Evolutionary conservation across 1,140 invertebrate species (phyloP).

Genomic region (Apis laboriosa): DNA sequence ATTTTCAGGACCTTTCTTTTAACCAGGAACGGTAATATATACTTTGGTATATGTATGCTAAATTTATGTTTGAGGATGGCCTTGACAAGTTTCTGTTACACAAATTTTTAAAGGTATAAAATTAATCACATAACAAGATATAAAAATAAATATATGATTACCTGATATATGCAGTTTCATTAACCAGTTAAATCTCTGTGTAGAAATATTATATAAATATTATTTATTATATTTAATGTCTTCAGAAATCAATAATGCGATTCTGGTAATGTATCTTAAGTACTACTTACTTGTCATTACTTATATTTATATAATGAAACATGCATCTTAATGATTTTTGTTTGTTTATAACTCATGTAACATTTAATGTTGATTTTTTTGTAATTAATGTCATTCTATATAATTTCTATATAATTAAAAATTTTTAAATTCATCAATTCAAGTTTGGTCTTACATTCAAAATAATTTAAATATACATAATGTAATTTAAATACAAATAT

Average conservation of each 20-base stretch:
- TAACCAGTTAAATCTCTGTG: conserved; percentile 41
- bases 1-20: conserved; percentile 51
- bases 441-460: no score
- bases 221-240: conserved; percentile 15
- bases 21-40: conserved; percentile 64
- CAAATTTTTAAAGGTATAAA: conserved; percentile 31
- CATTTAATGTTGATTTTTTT: neutral
- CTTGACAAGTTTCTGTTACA: conserved; percentile 61
- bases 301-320: conserved; percentile 27
- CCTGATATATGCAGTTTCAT: conserved; percentile 52
- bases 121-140: conserved; percentile 43
- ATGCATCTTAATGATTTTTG: conserved; percentile 10
- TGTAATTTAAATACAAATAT: conserved; percentile 21
- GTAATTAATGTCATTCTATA: neutral
- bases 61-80: conserved; percentile 55
- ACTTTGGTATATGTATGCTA: conserved; percentile 64
- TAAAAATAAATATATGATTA: conserved; percentile 47
- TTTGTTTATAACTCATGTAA: conserved; percentile 17
- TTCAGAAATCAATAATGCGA: conserved; percentile 19
- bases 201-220: conserved; percentile 3
- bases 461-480: conserved; percentile 20
- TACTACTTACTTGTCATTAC: conserved; percentile 41
- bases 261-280: neutral
- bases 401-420: conserved; percentile 1
- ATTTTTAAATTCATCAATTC: neutral